Base-by-base conservation (phyloP, 2,113 vertebrate genomes). In the Gobio gobio region DNA sequence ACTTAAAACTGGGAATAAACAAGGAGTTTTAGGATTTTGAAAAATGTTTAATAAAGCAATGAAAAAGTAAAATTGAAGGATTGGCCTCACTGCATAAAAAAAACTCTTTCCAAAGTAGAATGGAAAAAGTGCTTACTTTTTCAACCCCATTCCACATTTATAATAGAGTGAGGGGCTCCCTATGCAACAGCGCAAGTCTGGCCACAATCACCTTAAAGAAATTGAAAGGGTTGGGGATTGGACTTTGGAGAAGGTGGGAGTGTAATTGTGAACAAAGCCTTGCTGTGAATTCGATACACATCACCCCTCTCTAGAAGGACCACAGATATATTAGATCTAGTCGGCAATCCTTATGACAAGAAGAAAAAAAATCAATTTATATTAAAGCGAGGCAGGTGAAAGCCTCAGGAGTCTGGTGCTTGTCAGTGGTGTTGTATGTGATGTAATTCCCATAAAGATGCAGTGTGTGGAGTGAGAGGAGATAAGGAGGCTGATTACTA, bases 311-410 rank as follows among this genome's bases (percentile, higher is more conserved):
- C 29, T 85, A 77, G 78, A 80, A 83, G 20, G 73, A 88, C 40
- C 77, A 86, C 88, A 86, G 90, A 89, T 89, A 91, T 91, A 91
- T 92, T 87, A 90, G 91, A 84, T 89, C 87, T 81, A 7, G 45
- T 78, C 33, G 0, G 82, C 73, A 90, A 91, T 91, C 89, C 72
- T 89, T 83, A 88, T 72, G 81, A 90, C 84, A 84, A 75, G 79
- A 77, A 43, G 74, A 45, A 78, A 43, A 87, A 86, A 89, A 91
- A 91, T 89, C 87, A 83, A 91, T 90, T 90, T 90, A 89, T 90
- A 91, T 91, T 89, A 90, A 90, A 87, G 63, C 45, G 33, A 89
- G 89, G 59, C 24, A 18, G 20, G 40, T 89, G 81, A 87, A 85
- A 87, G 90, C 84, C 86, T 86, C 87, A 85, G 89, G 85, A 90